Evolutionary conservation across 2,888 invertebrate species (phyloP).

Genomic region (Microplitis manilae): DNA sequence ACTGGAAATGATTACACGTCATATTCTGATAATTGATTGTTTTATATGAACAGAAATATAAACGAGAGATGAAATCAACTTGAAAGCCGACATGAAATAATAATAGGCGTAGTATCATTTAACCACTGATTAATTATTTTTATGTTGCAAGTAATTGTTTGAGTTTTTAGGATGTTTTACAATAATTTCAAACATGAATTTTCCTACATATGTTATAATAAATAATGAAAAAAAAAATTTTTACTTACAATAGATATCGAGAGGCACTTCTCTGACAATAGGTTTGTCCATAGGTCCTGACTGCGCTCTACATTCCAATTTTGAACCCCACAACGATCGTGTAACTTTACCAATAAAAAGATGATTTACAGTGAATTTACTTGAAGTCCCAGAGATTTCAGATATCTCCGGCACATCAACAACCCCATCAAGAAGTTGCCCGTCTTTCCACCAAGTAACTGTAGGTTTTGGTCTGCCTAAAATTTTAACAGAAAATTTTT

Average conservation of each 20-base stretch:
- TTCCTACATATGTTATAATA: not conserved
- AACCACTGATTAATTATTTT: no score
- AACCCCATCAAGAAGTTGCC: constrained; percentile 81
- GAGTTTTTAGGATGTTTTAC: no score
- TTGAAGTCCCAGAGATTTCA: constrained; percentile 74
- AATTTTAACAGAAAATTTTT: constrained; percentile 47
- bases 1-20: no score
- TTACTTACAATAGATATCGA: constrained; percentile 80
- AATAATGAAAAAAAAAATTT: constrained; percentile 15
- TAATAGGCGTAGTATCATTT: no score
- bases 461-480: constrained; percentile 86
- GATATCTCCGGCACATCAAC: constrained; percentile 75
- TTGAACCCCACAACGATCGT: constrained; percentile 81
- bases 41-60: no score
- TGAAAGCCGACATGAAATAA: no score
- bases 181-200: no score
- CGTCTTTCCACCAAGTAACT: constrained; percentile 88
- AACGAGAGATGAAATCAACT: no score
- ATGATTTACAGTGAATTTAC: constrained; percentile 80
- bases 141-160: no score
- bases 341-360: constrained; percentile 82
- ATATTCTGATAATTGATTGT: no score
- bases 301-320: constrained; percentile 85
- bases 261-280: constrained; percentile 80
- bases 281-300: constrained; percentile 81